phyloP scores from a whole-genome alignment of 1,140 invertebrate species.

The Saxidomus purpurata region DNA sequence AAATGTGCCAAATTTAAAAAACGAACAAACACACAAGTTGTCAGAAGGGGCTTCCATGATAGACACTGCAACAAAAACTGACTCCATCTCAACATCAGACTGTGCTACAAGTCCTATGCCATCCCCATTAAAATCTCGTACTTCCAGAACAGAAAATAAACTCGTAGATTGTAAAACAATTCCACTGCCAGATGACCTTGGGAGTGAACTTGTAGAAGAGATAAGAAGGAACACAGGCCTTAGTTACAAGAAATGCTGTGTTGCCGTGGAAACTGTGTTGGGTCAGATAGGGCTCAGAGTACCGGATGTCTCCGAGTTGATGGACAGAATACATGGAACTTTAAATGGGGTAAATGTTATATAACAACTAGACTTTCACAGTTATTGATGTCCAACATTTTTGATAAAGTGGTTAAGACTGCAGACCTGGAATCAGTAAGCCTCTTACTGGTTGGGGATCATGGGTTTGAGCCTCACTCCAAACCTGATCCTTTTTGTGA shows the following conservation, averaged over 20 bases:
- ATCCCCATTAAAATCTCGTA: conserved; percentile 20
- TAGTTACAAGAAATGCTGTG: conserved; percentile 94
- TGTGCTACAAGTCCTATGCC: conserved; percentile 30
- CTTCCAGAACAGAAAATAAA: background rate
- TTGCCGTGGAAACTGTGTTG: conserved; percentile 93
- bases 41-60: background rate
- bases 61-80: conserved; percentile 13
- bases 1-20: background rate
- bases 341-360: conserved; percentile 71
- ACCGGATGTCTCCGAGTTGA: conserved; percentile 75
- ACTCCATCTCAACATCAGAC: background rate
- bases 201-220: conserved; percentile 84
- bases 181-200: conserved; percentile 71
- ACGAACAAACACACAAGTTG: background rate
- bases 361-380: too few relatives aligned
- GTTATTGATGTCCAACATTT: too few relatives aligned
- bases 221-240: conserved; percentile 94
- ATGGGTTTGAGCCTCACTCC: too few relatives aligned
- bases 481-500: too few relatives aligned
- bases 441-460: too few relatives aligned
- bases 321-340: conserved; percentile 77
- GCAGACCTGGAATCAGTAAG: too few relatives aligned
- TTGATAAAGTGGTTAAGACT: too few relatives aligned
- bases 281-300: conserved; percentile 81
- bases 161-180: conserved; percentile 63